A percentile compares a stretch with the other conserved stretches of the same genome.
Evolutionary conservation across 2,888 invertebrate genomes (phyloP).

Genomic region (Sthenelais limicola): DNA sequence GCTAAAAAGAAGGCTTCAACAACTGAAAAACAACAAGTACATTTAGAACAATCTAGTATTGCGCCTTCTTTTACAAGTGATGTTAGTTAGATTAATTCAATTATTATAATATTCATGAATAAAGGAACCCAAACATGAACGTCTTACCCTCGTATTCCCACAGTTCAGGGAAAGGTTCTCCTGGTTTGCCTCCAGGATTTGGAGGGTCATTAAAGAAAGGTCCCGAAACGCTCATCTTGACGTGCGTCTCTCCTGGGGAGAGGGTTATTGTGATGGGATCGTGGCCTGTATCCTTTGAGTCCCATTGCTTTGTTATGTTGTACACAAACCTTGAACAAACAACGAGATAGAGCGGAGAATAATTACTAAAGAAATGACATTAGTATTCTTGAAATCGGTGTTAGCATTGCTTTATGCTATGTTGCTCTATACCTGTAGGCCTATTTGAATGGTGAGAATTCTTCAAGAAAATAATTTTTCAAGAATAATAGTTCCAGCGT

Average conservation of each 20-base stretch:
- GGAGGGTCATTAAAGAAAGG: conserved; percentile 72
- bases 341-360: no score
- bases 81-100: background rate
- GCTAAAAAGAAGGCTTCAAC: conserved; percentile 75
- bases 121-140: background rate
- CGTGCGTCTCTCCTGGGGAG: conserved; percentile 42
- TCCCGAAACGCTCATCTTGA: conserved; percentile 59
- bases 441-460: no score
- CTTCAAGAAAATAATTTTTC: no score
- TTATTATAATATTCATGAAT: background rate
- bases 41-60: background rate
- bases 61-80: background rate
- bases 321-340: conserved; percentile 13
- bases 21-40: conserved; percentile 63
- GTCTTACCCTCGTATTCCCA: conserved; percentile 73
- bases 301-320: conserved; percentile 57
- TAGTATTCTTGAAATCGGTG: no score
- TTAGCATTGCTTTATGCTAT: no score
- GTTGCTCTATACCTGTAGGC: no score
- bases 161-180: conserved; percentile 69
- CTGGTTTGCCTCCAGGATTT: conserved; percentile 63
- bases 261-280: conserved; percentile 56
- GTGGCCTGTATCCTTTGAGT: conserved; percentile 57
- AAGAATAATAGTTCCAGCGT: no score
- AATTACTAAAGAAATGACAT: no score